Base-by-base conservation (phyloP, 2,797 vertebrate genomes). In the Myiothlypis coronata region DNA sequence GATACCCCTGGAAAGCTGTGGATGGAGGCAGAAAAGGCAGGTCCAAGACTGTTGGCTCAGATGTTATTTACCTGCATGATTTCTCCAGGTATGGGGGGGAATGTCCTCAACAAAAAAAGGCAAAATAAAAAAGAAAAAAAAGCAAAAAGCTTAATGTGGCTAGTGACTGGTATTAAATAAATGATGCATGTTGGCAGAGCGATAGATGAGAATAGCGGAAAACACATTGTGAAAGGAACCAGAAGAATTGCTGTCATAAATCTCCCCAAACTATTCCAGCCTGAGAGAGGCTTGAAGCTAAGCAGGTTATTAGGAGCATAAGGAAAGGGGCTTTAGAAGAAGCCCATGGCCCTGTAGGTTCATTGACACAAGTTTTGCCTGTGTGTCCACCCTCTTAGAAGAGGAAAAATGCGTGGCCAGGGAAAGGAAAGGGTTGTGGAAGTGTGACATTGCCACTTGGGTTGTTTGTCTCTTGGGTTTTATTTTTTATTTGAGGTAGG, bases 111-210 rank as follows among this genome's bases (percentile, higher is more conserved):
- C 39, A 35, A 77, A 30, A 52, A 44, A 77, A 6, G 21, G 21
- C 12, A 46, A 32, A 30, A 30, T 30, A 52, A 35, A 28, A 49
- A 49, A 3, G 3, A 3, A 43, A 32, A 13, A 30, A 59, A 24
- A 71, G 41, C 60, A 50, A 74, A 39, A 39, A 8, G 14, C 67
- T 84, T 94, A 86, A 95, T 91, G 91, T 92, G 88, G 76, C 74
- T 91, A 87, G 84, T 78, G 90, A 89, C 92, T 96, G 43, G 72
- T 91, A 69, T 95, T 93, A 89, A 94, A 92, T 94, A 94, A 96
- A 95, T 93, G 90, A 93, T 95, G 95, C 72, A 64, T 86, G 77
- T 95, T 95, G 94, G 96, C 95, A 95, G 79, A 86, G 84, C 74
- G 1, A 74, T 87, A 87, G 86, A 92, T 70, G 63, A 95, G 90